Base-by-base conservation (phyloP, 2,888 invertebrate genomes). In the Hirtodrosophila trivittata region DNA sequence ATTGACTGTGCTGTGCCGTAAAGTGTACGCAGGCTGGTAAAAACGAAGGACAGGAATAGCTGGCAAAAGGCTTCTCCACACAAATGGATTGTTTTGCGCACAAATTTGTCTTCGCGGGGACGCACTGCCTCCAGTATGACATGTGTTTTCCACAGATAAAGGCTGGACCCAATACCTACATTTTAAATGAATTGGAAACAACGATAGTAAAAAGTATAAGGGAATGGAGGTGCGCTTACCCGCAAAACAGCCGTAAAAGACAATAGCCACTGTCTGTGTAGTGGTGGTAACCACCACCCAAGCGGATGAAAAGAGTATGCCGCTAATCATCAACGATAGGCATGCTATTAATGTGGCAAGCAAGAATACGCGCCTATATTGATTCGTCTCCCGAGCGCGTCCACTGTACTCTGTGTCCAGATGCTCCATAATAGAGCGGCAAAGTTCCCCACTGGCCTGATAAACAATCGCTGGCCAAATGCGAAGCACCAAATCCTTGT, bases 1-100 rank as follows among this genome's bases (percentile, higher is more conserved):
- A 90, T 88, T 0, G 90, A 89, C 51, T 90, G 89, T 1, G 90
- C 89, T 1, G 90, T 89, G 10, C 90, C 91, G 16, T 90, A 90
- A 0, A 90, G 71, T 0, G 91, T 90, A 12, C 90, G 88, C 25
- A 90, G 74, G 58, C 90, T 90, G 66, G 90, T 90, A 46, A 91
- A 89, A 4, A 90, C 91, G 47, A 90, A 90, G 3, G 90, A 90
- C 0, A 90, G 77, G 51, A 90, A 90, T 7, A 90, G 76, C 65
- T 90, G 91, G 54, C 90, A 90, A 62, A 90, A 90, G 10, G 91
- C 90, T 64, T 90, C 91, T 10, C 90, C 90, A 42, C 90, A 90
- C 12, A 90, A 64, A 33, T 88, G 89, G 18, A 90, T 90, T 0
- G 90, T 90, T 51, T 90, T 90, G 18, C 90, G 85, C 1, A 90